Base-by-base conservation (phyloP, 2,888 invertebrate genomes). In the Phaonia tiefii region DNA sequence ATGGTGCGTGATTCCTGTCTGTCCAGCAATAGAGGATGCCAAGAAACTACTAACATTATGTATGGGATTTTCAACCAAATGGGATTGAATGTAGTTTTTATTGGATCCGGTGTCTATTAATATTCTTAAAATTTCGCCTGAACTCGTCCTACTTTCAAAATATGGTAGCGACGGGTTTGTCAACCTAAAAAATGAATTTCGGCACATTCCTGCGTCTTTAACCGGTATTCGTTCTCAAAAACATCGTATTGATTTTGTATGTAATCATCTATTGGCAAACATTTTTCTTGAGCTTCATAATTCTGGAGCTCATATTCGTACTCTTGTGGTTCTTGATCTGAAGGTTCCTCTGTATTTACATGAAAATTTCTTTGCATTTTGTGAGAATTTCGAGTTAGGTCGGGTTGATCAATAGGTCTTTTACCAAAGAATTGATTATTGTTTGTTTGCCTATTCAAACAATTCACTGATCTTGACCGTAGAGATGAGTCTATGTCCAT, bases 31-130 rank as follows among this genome's bases (percentile, higher is more conserved):
- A n/a, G n/a, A n/a, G n/a, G n/a, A n/a, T n/a, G n/a, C n/a, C 2
- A 51, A 65, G 15, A 74, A 74, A 3, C 3, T 5, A 5, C 31
- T 56, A 25, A 67, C 11, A 37, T 66, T 74, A 26, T 49, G 63
- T 15, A 54, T 8, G 0, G 20, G 37, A 31, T 58, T 71, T 7
- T 13, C 7, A 31, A 58, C 15, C 15, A 74, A 26, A 17, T 4
- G n/a, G 13, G 66, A 56, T 46, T 74, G 74, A n/a, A n/a, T n/a
- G n/a, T n/a, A n/a, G n/a, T n/a, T n/a, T n/a, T n/a, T n/a, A n/a
- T n/a, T n/a, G n/a, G 69, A 75, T 0, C 58, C 75, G 2, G 67
- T 74, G 20, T 74, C 56, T n/a, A 65, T 31, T 44, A 74, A 15
- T 7, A 75, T 25, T 8, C 67, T 66, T 42, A 75, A 39, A n/a